These are phyloP conservation scores for Amiota communis DNA, from an alignment of 2,888 invertebrate species.

Conservation along the genomic window DNA sequence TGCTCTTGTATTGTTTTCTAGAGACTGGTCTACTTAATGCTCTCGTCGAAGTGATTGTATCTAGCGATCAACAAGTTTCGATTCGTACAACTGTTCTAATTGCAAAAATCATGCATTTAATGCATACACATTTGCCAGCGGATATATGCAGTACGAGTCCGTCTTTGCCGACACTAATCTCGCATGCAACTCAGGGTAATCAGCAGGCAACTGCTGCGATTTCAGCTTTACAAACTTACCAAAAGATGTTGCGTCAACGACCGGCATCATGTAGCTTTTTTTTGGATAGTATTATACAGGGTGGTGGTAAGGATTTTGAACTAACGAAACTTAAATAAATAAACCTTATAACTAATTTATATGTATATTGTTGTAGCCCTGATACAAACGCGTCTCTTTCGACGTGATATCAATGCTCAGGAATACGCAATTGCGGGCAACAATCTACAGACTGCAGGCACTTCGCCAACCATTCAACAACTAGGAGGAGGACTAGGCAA, in stretches of 20 bases:
- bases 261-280: slow-evolving; percentile 88
- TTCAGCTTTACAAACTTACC: slow-evolving; percentile 84
- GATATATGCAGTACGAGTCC: slow-evolving; percentile 89
- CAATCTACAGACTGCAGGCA: neutral
- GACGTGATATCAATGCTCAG: slow-evolving; percentile 70
- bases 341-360: neutral
- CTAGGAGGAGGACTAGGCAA: slow-evolving; percentile 17
- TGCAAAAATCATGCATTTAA: slow-evolving; percentile 90
- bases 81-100: slow-evolving; percentile 92
- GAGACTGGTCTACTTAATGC: slow-evolving; percentile 91
- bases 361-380: slow-evolving; percentile 56
- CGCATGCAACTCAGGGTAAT: slow-evolving; percentile 84
- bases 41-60: slow-evolving; percentile 91
- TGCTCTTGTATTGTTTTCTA: slow-evolving; percentile 90
- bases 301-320: slow-evolving; percentile 65
- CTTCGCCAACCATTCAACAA: slow-evolving; percentile 36
- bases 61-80: slow-evolving; percentile 90
- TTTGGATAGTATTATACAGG: slow-evolving; percentile 84
- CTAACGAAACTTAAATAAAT: neutral
- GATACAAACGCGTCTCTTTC: slow-evolving; percentile 71
- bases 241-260: slow-evolving; percentile 85
- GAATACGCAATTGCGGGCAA: slow-evolving; percentile 49
- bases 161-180: slow-evolving; percentile 86
- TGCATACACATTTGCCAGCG: slow-evolving; percentile 88
- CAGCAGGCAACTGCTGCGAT: slow-evolving; percentile 89